Evolutionary conservation across 2,888 invertebrate genomes (phyloP), one percentile per base, ranked within the genome.

Genomic region (Itoplectis maculator): DNA sequence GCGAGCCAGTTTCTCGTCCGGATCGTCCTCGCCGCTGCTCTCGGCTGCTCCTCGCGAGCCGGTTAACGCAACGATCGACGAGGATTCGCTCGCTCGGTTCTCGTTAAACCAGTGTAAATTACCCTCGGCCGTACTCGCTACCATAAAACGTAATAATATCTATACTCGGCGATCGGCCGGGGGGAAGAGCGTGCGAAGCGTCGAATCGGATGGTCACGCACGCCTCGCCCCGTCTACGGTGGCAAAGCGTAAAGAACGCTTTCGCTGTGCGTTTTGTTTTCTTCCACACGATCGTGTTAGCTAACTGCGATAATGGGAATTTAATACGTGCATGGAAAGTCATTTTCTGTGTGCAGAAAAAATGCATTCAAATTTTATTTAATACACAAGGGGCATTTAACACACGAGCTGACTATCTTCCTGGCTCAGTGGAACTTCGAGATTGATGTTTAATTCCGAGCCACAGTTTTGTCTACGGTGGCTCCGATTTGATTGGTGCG

Each of bases 161-260:
- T 29, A 7, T 37, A 59, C 35, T 8, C 7, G n/a, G 35, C 40
- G 23, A 42, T 42, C 54, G 29, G 29, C 29, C 3, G 29, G 49
- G 29, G 37, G 29, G 42, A 63, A 54, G 59, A 47, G 42, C 40
- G 49, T 59, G 49, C 40, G 13, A 45, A 54, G 37, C 49, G 23
- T 7, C 65, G 54, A 74, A 65, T 59, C 66, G 15, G 23, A 79
- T 45, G 74, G 51, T 79, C 79, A 74, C 63, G 74, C 79, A 74
- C 73, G 66, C 79, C 61, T 47, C 40, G 8, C 35, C 47, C 56
- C 13, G 65, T 47, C 63, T n/a, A 29, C 29, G 35, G 63, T 35
- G 23, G 45, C 49, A 54, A 80, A 68, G 59, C 61, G 47, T 20
- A 18, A 18, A 45, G 75, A 74, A 75, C 45, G 65, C 75, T 80